Conservation (phyloP, 2,888 invertebrate genomes). For the Temnothorax unifasciatus region DNA sequence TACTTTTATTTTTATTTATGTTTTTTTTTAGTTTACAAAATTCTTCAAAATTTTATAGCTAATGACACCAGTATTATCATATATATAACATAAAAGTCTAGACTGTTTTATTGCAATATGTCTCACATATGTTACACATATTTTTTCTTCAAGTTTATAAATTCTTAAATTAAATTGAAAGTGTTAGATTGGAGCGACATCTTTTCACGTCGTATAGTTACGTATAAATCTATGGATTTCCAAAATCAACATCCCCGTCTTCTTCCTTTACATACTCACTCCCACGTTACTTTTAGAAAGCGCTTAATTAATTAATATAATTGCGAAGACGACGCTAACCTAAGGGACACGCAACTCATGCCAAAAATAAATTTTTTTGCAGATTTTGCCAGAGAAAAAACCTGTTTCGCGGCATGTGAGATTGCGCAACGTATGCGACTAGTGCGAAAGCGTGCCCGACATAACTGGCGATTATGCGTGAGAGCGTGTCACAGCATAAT, state of each 20-base stretch:
- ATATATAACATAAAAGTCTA: too few species aligned
- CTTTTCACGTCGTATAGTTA: not conserved
- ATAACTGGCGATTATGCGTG: constrained; percentile 52
- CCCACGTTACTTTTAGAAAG: constrained; percentile 18
- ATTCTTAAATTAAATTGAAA: not conserved
- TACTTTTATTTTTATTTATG: too few species aligned
- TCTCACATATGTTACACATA: too few species aligned
- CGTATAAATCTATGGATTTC: not conserved
- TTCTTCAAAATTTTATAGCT: too few species aligned
- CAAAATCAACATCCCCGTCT: not conserved
- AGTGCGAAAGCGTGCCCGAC: constrained; percentile 65
- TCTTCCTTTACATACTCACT: constrained; percentile 14
- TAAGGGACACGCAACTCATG: not conserved
- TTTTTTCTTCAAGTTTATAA: not conserved
- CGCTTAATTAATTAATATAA: constrained; percentile 22
- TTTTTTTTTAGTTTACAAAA: too few species aligned
- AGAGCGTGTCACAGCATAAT: constrained; percentile 37
- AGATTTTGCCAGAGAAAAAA: constrained; percentile 31
- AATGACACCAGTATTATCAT: too few species aligned
- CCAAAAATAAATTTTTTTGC: constrained; percentile 32
- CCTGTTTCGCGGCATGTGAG: constrained; percentile 31
- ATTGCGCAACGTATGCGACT: constrained; percentile 38
- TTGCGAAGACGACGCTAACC: constrained; percentile 1
- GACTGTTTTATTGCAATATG: too few species aligned
- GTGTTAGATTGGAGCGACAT: not conserved